A percentile compares a stretch with the other conserved stretches of the same genome.
Conservation (phyloP, 2,888 invertebrate genomes). For the Lasioglossum malachurum region DNA sequence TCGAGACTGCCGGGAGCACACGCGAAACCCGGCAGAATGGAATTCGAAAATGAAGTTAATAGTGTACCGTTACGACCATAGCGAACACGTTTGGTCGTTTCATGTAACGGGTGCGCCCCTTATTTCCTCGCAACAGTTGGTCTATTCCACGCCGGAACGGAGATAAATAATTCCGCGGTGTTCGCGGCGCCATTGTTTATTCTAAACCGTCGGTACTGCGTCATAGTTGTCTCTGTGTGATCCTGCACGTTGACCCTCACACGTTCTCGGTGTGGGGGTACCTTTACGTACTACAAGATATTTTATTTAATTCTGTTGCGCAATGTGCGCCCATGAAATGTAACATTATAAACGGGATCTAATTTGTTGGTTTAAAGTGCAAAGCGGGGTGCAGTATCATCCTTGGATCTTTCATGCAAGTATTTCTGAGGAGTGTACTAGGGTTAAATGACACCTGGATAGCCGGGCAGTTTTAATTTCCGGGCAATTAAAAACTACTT, state of each 20-base stretch:
- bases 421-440: background rate
- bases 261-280: no score
- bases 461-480: background rate
- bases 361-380: background rate
- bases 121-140: slow-evolving; percentile 25
- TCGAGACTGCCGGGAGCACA: background rate
- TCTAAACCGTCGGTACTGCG: slow-evolving; percentile 39
- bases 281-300: no score
- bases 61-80: background rate
- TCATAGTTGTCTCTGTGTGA: background rate
- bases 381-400: background rate
- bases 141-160: slow-evolving; percentile 37
- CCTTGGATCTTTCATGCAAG: background rate
- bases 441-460: background rate
- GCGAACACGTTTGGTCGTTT: background rate
- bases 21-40: background rate
- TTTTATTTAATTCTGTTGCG: no score
- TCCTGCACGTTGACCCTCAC: background rate
- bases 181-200: slow-evolving; percentile 26
- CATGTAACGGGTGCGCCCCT: slow-evolving; percentile 31
- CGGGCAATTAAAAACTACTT: background rate
- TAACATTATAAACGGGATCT: background rate
- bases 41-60: slow-evolving; percentile 21
- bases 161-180: slow-evolving; percentile 35
- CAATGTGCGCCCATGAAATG: no score